Evolutionary conservation across 2,888 invertebrate genomes (phyloP), one percentile per base, ranked within the genome.

Genomic region (Netelia melanura): DNA sequence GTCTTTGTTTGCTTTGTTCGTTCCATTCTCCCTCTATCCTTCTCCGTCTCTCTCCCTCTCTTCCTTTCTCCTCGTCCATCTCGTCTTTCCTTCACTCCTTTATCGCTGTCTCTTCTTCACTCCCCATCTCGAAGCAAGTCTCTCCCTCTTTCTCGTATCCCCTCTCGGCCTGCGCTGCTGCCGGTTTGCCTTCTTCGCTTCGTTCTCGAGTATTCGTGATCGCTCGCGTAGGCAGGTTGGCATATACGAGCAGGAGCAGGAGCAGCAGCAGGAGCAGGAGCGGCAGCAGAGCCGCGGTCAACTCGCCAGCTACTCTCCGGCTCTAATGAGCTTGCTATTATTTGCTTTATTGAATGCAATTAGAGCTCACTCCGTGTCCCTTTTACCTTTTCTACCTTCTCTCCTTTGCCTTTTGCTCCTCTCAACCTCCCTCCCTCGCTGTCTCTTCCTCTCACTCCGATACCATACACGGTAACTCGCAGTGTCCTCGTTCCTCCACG

Each of bases 281-380:
- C 79, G 43, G 58, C 38, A 71, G 58, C 67, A 54, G 64, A 80
- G 76, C 81, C 89, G 91, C 86, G 88, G 91, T 90, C 90, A 90
- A 91, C 90, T 91, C 89, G 88, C 89, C 89, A 88, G 89, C 91
- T 90, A 88, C 90, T 90, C 90, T 89, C 89, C 88, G 89, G 67
- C 91, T 92, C 93, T 93, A 93, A 93, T 93, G 92, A 92, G 93
- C 93, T 93, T 91, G 92, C 92, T 92, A 92, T 93, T 93, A 93
- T 93, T 92, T 92, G 92, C 92, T 92, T 92, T 92, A 93, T 92
- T 92, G 91, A 91, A 93, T 92, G 92, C 92, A 93, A 93, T 93
- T 93, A 92, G 92, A 92, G 92, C 91, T 92, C 91, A 91, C 92
- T 92, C 90, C 91, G 89, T 92, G 92, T 92, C 91, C 89, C 90